Evolutionary conservation across 2,797 vertebrate species (phyloP), one percentile per base, ranked within the genome.

Genomic region (Ptychadena robeensis): DNA sequence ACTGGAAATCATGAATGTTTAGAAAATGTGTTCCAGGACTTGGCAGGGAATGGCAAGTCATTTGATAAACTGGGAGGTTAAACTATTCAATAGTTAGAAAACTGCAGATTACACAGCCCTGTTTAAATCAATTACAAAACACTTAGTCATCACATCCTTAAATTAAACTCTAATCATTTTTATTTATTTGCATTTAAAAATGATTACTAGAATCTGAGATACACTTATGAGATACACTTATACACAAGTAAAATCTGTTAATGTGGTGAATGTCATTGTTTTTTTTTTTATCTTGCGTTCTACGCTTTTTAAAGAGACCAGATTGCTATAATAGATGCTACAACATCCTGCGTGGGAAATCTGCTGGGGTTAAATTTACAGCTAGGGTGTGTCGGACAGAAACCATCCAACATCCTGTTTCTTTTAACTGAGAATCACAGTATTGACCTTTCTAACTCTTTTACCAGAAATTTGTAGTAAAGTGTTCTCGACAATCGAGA

Each of bases 341-440:
- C 75, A 74, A 85, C 82, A 80, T 85, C 82, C 82, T 80, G 82
- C 72, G 82, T 30, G 78, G 80, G 69, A 14, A n/a, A 74, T 32
- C 63, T 37, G 70, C 66, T 63, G 27, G 8, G 77, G 40, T 80
- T 85, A 64, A 70, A 28, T 35, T 70, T 64, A 53, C 65, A 61
- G 69, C 77, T 72, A 70, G 82, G 82, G 82, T 85, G 82, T 85
- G 78, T 80, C 72, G 25, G 7, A 61, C 11, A 63, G 78, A 70
- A 83, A 84, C 77, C 64, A 84, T 80, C 27, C 44, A 80, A 35
- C 82, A 85, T 85, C 82, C 82, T 85, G 82, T 80, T 85, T 85
- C 82, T 32, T 70, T 79, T 66, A 67, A 37, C 31, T 34, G 28
- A 64, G 73, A 65, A 32, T 48, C 28, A 28, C 22, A 63, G 53